These are phyloP conservation scores for Chloroceryle amazona DNA, from an alignment of 2,797 vertebrate genomes.

Conservation along the genomic window DNA sequence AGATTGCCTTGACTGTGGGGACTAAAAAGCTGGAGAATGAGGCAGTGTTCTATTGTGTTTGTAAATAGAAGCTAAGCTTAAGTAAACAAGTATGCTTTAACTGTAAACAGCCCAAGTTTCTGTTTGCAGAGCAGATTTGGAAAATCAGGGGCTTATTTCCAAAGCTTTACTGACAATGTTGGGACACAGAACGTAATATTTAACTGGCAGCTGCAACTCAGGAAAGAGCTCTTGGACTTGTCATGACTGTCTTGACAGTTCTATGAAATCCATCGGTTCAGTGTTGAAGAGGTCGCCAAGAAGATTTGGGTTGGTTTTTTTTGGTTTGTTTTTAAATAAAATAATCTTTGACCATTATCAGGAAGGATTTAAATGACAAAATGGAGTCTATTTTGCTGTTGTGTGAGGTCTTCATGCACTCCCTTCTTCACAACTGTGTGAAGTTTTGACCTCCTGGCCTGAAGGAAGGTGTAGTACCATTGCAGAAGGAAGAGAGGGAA, in stretches of 20 bases:
- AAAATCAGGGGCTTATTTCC: not conserved
- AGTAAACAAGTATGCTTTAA: not conserved
- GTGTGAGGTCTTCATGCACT: not conserved
- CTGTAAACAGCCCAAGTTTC: not conserved
- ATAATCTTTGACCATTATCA: not conserved
- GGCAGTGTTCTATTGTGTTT: not conserved
- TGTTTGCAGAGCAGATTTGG: not conserved
- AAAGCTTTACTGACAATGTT: not conserved
- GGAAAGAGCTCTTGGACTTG: not conserved
- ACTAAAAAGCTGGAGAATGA: not conserved
- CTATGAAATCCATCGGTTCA: not conserved
- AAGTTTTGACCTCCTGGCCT: not conserved
- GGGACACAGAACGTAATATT: not conserved
- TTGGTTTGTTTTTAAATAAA: not conserved
- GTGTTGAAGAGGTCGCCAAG: not conserved
- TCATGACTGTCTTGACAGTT: not conserved
- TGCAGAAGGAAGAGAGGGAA: not conserved
- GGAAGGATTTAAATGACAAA: not conserved
- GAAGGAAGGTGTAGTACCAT: not conserved
- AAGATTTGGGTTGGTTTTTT: too few relatives aligned
- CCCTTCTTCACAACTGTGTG: accelerated
- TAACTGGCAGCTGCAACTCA: not conserved
- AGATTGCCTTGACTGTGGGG: not conserved
- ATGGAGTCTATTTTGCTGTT: not conserved
- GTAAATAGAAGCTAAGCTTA: not conserved